Conservation (phyloP, 2,888 invertebrate species). For the Alloplasta piceator region DNA sequence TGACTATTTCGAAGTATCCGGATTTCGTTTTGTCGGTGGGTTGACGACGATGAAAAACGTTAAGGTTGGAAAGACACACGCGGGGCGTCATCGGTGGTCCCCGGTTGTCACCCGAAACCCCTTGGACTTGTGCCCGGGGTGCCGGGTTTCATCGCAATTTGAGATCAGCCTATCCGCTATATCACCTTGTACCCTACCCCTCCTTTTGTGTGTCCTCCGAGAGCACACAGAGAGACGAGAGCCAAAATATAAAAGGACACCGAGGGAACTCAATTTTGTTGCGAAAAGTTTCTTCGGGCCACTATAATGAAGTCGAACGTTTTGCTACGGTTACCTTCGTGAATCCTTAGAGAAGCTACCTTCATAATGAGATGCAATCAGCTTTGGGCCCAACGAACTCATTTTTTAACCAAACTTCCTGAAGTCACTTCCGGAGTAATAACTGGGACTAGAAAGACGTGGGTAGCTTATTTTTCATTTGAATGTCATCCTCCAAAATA, state of each 20-base stretch:
- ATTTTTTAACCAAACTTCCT: background rate
- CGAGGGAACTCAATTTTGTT: background rate
- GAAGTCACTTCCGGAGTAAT: no score
- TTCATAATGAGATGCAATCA: slow-evolving; percentile 33
- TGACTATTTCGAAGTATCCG: no score
- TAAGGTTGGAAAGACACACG: slow-evolving; percentile 49
- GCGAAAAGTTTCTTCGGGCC: no score
- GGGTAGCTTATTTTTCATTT: no score
- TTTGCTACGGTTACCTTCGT: slow-evolving; percentile 22
- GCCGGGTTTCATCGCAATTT: slow-evolving; percentile 83
- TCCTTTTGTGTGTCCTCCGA: slow-evolving; percentile 17
- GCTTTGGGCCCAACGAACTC: background rate
- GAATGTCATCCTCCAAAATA: no score
- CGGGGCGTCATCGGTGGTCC: slow-evolving; percentile 82
- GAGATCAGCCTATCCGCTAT: slow-evolving; percentile 75
- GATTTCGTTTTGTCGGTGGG: no score
- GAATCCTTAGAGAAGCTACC: slow-evolving; percentile 26
- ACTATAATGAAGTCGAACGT: slow-evolving; percentile 24
- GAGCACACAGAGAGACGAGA: slow-evolving; percentile 33
- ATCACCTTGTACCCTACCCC: slow-evolving; percentile 54
- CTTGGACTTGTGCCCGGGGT: slow-evolving; percentile 74
- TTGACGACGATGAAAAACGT: slow-evolving; percentile 37
- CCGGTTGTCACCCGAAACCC: slow-evolving; percentile 81
- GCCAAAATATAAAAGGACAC: slow-evolving; percentile 20
- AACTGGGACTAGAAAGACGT: no score